Percentiles rank a stretch among this genome's conserved stretches.
Conservation (phyloP, 2,797 vertebrate genomes). For the Scomberomorus guttatus region DNA sequence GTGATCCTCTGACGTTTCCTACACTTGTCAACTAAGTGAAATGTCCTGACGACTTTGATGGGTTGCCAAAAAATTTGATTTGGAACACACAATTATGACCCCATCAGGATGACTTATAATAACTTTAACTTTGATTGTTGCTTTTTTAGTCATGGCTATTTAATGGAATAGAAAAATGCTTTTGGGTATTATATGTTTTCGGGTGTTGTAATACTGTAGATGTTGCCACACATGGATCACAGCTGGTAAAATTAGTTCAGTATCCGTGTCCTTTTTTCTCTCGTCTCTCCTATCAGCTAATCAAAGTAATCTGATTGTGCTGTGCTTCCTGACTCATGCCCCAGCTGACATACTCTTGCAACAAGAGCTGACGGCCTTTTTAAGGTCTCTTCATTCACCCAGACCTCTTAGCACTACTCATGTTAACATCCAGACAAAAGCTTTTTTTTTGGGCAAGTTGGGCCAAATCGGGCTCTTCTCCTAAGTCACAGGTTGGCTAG, state of each 20-base stretch:
- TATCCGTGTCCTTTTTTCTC: neutral
- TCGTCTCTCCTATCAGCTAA: slow-evolving; percentile 25
- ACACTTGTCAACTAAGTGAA: too few relatives aligned
- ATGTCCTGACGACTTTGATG: too few relatives aligned
- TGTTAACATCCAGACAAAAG: slow-evolving; percentile 65
- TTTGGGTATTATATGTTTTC: too few relatives aligned
- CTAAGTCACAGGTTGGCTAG: slow-evolving; percentile 46
- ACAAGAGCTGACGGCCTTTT: slow-evolving; percentile 46
- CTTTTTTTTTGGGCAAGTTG: slow-evolving; percentile 23
- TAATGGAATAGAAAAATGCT: too few relatives aligned
- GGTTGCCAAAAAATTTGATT: too few relatives aligned
- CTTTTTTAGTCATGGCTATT: too few relatives aligned
- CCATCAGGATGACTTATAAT: too few relatives aligned
- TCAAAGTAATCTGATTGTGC: slow-evolving; percentile 52
- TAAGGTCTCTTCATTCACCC: slow-evolving; percentile 52
- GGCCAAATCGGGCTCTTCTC: slow-evolving; percentile 39
- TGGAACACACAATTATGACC: too few relatives aligned
- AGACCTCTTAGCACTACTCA: slow-evolving; percentile 49
- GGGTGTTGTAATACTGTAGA: neutral
- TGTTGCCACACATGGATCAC: neutral
- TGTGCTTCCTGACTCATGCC: slow-evolving; percentile 16
- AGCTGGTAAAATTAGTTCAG: neutral
- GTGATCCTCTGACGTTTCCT: too few relatives aligned
- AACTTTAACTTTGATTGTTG: too few relatives aligned
- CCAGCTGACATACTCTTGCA: slow-evolving; percentile 36